Evolutionary conservation across 1,140 invertebrate species (phyloP).

Genomic region (Nephotettix cincticeps): DNA sequence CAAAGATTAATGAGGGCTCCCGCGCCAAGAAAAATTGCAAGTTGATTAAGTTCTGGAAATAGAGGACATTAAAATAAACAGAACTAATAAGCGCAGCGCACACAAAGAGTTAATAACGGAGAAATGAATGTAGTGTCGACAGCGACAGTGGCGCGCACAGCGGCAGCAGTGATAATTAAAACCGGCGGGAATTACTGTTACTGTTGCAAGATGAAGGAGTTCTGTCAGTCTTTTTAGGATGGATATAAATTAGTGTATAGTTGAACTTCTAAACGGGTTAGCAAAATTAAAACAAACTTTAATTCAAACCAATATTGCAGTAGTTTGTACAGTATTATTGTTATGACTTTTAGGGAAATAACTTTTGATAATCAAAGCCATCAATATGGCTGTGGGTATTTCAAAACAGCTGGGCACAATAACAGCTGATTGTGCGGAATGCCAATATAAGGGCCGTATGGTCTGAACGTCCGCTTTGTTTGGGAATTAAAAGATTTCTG

Average conservation of each 20-base stretch:
- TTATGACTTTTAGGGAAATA: too few relatives aligned
- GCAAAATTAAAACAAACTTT: too few relatives aligned
- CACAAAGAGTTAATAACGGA: background rate
- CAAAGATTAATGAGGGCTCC: background rate
- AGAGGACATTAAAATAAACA: constrained; percentile 10
- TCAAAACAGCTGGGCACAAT: too few relatives aligned
- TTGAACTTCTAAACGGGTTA: too few relatives aligned
- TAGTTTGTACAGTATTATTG: too few relatives aligned
- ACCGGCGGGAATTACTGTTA: background rate
- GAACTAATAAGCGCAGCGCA: background rate
- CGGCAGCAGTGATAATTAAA: background rate
- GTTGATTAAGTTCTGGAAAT: constrained; percentile 10
- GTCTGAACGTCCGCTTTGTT: background rate
- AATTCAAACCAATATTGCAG: too few relatives aligned
- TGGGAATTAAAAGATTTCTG: constrained; percentile 10
- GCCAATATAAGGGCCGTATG: background rate
- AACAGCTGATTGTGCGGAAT: background rate
- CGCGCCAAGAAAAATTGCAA: constrained; percentile 1
- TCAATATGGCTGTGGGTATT: too few relatives aligned
- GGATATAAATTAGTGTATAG: too few relatives aligned
- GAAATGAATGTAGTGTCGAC: background rate
- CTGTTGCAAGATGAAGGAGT: background rate
- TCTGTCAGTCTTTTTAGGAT: too few relatives aligned
- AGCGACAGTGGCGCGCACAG: background rate
- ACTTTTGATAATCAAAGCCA: too few relatives aligned